Base-by-base conservation (phyloP, 1,140 invertebrate species). In the Lasioglossum baleicum region DNA sequence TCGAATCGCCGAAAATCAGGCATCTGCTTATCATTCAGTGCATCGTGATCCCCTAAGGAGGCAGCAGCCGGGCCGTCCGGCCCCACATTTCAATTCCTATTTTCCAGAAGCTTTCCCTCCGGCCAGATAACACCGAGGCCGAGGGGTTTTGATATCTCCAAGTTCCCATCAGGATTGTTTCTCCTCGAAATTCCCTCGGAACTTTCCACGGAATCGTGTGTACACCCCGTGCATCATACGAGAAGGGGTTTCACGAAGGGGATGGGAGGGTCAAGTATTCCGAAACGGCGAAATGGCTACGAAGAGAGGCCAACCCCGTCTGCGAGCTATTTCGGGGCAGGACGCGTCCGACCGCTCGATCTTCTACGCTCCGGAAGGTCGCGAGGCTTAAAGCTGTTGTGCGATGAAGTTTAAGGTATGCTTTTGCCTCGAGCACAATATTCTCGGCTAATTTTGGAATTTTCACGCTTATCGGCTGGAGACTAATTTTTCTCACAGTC, bases 21-120 rank as follows among this genome's bases (percentile, higher is more conserved):
- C 17, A 8, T 58, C 56, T 8, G 7, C 56, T 58, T 58, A n/a
- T 58, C 56, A 53, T 53, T 53, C 51, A 20, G 56, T 40, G 48
- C 48, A 71, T 63, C 75, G 51, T 22, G 48, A 40, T 72, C 44
- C 70, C 60, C 42, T 13, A 20, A 26, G 26, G 44, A 48, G 7
- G 13, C 22, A 40, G 11, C 58, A 35, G 5, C 15, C 10, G 44
- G 44, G 13, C 44, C 44, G 44, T 48, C 44, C 44, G 44, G 44
- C n/a, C 66, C 63, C 26, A 48, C 56, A 10, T n/a, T 78, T 78
- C 76, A 65, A 78, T 78, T 78, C 69, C 48, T 64, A 65, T 72
- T 73, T 78, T 44, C 60, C 48, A 44, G 48, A 65, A 78, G 22
- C 51, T 78, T 72, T 26, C 58, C 48, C 22, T 15, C 35, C n/a